These are phyloP conservation scores for Garrulus glandarius DNA, from an alignment of 2,797 vertebrate species.

Conservation along the genomic window DNA sequence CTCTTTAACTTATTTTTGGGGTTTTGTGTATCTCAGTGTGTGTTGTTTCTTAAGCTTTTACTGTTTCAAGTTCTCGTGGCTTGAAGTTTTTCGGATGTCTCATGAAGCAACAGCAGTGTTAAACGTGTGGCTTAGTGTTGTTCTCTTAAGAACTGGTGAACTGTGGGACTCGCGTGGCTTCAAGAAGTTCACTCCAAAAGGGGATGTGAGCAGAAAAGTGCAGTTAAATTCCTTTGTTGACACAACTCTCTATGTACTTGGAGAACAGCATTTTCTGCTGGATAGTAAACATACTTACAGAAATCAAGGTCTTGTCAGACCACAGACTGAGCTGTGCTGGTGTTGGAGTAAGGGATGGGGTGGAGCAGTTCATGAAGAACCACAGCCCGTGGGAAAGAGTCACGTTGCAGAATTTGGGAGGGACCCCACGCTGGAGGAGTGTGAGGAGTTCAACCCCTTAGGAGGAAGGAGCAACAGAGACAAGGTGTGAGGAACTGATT, in stretches of 20 bases:
- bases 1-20: not conserved
- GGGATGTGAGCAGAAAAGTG: not conserved
- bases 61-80: not conserved
- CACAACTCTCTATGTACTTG: not conserved
- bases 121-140: not conserved
- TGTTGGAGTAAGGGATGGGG: not conserved
- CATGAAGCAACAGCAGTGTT: rapidly evolving
- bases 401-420: not conserved
- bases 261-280: not conserved
- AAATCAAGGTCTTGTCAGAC: not conserved
- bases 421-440: not conserved
- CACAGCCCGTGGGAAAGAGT: not conserved
- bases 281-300: not conserved
- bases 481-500: not conserved
- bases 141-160: not conserved
- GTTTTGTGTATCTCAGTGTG: rapidly evolving
- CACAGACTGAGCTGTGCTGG: not conserved
- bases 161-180: not conserved
- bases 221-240: not conserved
- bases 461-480: not conserved
- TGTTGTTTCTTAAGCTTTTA: not conserved
- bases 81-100: not conserved
- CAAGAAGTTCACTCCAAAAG: not conserved
- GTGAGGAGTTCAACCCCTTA: not conserved
- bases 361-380: not conserved